These are phyloP conservation scores for Smittia aterrima DNA, from an alignment of 2,888 invertebrate genomes.

Conservation along the genomic window DNA sequence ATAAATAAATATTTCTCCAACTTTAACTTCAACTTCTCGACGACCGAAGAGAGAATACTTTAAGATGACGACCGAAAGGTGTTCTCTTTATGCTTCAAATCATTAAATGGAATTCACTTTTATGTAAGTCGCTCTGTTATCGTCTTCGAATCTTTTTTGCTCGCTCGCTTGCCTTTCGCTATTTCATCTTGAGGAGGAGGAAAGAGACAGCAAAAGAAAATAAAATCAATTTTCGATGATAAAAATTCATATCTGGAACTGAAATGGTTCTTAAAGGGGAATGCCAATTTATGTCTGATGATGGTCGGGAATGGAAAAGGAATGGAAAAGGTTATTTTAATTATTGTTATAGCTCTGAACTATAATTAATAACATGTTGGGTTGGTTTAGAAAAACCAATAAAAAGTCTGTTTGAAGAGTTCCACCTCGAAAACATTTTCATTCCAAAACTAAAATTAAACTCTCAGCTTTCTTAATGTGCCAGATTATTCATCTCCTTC, in stretches of 20 bases:
- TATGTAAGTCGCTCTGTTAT: conserved; percentile 25
- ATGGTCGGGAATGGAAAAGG: not conserved
- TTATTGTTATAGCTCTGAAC: conserved; percentile 7
- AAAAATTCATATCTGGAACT: conserved; percentile 5
- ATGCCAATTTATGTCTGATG: conserved; percentile 14
- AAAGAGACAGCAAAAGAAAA: too few species aligned
- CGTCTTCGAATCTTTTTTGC: conserved; percentile 23
- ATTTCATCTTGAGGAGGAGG: not conserved
- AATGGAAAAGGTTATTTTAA: conserved; percentile 15
- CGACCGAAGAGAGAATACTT: too few species aligned
- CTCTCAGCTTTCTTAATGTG: conserved; percentile 12
- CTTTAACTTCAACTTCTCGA: too few species aligned
- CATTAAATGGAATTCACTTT: conserved; percentile 32
- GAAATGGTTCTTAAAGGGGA: not conserved
- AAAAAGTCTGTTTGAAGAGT: not conserved
- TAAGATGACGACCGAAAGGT: conserved; percentile 37
- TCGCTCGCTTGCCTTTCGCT: not conserved
- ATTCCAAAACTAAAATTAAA: conserved; percentile 13
- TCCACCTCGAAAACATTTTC: conserved; percentile 14
- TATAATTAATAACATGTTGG: conserved; percentile 25
- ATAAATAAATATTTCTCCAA: conserved; percentile 31
- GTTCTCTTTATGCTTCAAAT: conserved; percentile 37
- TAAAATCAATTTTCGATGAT: not conserved
- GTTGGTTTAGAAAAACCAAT: not conserved
- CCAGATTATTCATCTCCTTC: conserved; percentile 19